Percentiles rank a stretch among this genome's conserved stretches.
Conservation (phyloP, 1,140 invertebrate species). For the Drosophila quadrilineata region DNA sequence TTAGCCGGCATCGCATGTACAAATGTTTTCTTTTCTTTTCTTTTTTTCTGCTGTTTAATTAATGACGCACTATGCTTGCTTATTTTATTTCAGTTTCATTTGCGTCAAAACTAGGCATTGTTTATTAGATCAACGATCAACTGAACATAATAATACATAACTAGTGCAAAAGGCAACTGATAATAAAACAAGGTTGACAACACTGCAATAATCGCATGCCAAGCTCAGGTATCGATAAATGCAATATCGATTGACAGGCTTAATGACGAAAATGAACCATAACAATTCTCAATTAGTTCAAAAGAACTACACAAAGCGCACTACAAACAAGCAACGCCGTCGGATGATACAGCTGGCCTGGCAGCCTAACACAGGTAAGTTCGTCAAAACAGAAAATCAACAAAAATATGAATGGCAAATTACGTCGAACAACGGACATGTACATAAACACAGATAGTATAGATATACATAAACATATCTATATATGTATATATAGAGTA, state of each 20-base stretch:
- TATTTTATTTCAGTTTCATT: conserved; percentile 44
- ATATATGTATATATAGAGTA: conserved; percentile 6
- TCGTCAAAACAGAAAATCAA: conserved; percentile 34
- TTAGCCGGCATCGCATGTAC: conserved; percentile 32
- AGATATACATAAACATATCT: neutral
- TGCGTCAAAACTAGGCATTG: conserved; percentile 51
- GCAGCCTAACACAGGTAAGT: conserved; percentile 12
- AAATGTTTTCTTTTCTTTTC: conserved; percentile 40
- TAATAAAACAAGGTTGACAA: neutral
- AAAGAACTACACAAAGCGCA: conserved; percentile 27
- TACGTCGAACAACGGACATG: neutral
- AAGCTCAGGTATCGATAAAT: conserved; percentile 8
- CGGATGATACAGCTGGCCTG: conserved; percentile 19
- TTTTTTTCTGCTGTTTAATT: conserved; percentile 59
- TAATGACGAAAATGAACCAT: conserved; percentile 10
- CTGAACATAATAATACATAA: conserved; percentile 9
- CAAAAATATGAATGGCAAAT: conserved; percentile 14
- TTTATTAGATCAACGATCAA: conserved; percentile 40
- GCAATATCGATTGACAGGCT: conserved; percentile 7
- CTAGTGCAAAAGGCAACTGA: neutral
- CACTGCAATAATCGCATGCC: neutral
- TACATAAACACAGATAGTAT: neutral
- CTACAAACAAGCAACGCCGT: neutral
- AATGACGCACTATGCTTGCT: conserved; percentile 62
- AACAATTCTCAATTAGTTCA: conserved; percentile 34